Conservation (phyloP, 2,888 invertebrate genomes). For the Acronicta alni region DNA sequence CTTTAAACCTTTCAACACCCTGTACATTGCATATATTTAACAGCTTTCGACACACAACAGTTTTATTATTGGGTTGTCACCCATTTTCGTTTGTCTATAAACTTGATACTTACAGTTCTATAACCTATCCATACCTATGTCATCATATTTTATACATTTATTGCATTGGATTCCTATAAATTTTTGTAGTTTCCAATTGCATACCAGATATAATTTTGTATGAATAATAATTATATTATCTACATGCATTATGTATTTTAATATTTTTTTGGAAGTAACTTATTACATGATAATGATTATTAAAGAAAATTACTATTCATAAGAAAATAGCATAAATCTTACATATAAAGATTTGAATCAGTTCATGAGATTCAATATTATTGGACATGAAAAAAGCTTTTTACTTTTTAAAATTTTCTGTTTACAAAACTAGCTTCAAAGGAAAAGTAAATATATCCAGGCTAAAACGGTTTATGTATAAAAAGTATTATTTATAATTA, state of each 20-base stretch:
- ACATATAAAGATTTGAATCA: background rate
- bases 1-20: constrained; percentile 8
- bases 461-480: background rate
- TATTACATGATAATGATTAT: no score
- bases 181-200: no score
- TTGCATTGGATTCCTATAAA: background rate
- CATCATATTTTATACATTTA: background rate
- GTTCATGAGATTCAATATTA: no score
- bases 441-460: no score
- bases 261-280: no score
- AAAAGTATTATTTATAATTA: background rate
- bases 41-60: constrained; percentile 6
- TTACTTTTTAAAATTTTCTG: no score
- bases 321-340: no score
- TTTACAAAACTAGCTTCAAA: background rate
- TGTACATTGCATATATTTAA: constrained; percentile 9
- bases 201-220: no score
- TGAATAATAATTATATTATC: background rate
- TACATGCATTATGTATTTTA: no score
- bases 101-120: background rate
- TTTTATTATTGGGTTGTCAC: background rate
- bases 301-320: no score
- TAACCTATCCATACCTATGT: background rate
- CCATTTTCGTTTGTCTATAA: background rate
- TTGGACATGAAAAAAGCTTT: background rate